A percentile compares a stretch with the other conserved stretches of the same genome.
Evolutionary conservation across 2,797 vertebrate genomes (phyloP).

Genomic region (Phoxinus dragarum): DNA sequence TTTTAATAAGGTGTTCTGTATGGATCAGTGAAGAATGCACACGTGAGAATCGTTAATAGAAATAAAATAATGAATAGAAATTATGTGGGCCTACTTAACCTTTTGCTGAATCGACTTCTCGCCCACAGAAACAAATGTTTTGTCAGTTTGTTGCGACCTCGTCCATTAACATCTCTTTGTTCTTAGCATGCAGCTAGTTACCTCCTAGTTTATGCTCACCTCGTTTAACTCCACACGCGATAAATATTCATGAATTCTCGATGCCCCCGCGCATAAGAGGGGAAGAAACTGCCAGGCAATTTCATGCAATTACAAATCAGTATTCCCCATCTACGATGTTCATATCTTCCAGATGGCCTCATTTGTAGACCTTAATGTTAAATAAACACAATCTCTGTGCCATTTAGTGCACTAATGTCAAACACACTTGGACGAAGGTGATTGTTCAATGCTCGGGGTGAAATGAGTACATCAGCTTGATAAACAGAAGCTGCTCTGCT

Average conservation of each 20-base stretch:
- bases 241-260: slow-evolving; percentile 33
- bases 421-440: slow-evolving; percentile 50
- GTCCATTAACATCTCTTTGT: not conserved
- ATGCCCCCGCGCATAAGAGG: not conserved
- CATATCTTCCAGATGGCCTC: slow-evolving; percentile 36
- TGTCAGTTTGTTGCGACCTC: not conserved
- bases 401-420: slow-evolving; percentile 46
- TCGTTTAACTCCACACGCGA: slow-evolving; percentile 14
- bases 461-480: slow-evolving; percentile 44
- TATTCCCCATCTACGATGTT: slow-evolving; percentile 31
- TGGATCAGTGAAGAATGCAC: not conserved
- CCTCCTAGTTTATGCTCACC: slow-evolving; percentile 6
- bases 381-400: slow-evolving; percentile 41
- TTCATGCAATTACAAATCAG: slow-evolving; percentile 48
- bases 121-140: not conserved
- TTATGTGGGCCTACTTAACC: not conserved
- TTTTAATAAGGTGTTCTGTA: not conserved
- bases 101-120: slow-evolving; percentile 3
- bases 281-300: slow-evolving; percentile 33
- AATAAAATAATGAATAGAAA: not conserved
- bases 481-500: slow-evolving; percentile 36
- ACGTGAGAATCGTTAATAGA: not conserved
- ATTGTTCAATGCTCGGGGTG: slow-evolving; percentile 45
- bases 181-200: slow-evolving; percentile 42
- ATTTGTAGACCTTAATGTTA: slow-evolving; percentile 44